phyloP scores from a whole-genome alignment of 1,140 invertebrate species.

The Drosophila sp. region DNA sequence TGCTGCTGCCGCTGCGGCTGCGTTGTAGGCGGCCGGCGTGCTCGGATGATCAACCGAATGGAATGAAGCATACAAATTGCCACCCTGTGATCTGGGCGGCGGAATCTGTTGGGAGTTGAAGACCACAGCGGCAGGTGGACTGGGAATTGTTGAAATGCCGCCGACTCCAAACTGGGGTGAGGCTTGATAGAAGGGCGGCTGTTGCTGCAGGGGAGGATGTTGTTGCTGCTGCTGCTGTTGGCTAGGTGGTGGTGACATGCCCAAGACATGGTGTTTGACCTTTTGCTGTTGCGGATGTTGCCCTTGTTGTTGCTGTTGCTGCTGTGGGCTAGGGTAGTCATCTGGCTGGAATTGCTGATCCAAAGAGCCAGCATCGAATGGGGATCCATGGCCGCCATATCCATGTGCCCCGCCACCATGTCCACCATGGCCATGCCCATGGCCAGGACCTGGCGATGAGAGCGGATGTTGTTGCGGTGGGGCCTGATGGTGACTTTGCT shows the following conservation, averaged over 20 bases:
- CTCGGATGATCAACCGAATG: constrained; percentile 84
- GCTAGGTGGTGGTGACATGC: constrained; percentile 80
- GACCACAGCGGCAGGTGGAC: constrained; percentile 89
- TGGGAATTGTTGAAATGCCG: constrained; percentile 91
- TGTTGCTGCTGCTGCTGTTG: constrained; percentile 80
- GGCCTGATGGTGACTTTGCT: constrained; percentile 86
- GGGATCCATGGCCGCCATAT: constrained; percentile 71
- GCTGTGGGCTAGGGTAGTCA: constrained; percentile 78
- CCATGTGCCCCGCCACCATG: constrained; percentile 23
- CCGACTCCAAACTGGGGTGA: constrained; percentile 87
- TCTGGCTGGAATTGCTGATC: constrained; percentile 79
- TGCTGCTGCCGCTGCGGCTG: constrained; percentile 59
- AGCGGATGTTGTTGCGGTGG: constrained; percentile 80
- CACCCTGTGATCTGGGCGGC: constrained; percentile 87
- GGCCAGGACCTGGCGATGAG: constrained; percentile 70
- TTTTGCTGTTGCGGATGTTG: constrained; percentile 75
- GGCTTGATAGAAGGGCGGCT: constrained; percentile 78
- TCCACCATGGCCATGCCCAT: constrained; percentile 48
- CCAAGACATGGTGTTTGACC: constrained; percentile 53
- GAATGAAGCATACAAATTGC: constrained; percentile 90
- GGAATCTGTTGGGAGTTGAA: constrained; percentile 90
- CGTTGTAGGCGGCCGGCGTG: constrained; percentile 69
- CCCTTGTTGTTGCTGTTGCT: constrained; percentile 64
- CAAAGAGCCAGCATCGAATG: constrained; percentile 67
- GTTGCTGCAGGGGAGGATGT: constrained; percentile 63